These are phyloP conservation scores for Lasioglossum figueresi DNA, from an alignment of 2,888 invertebrate species.

Conservation along the genomic window DNA sequence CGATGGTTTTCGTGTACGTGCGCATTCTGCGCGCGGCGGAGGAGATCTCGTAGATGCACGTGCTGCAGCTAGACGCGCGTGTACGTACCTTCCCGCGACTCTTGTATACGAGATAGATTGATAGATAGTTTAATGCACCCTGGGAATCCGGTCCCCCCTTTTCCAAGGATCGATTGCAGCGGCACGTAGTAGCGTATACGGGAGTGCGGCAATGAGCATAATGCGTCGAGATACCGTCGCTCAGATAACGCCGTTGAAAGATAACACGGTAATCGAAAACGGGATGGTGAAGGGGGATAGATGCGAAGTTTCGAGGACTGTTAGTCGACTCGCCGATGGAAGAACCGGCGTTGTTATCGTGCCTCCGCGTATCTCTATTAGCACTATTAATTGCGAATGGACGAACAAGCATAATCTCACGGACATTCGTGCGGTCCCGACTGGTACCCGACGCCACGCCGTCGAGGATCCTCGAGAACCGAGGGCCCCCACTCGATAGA, in stretches of 20 bases:
- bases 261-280: slow-evolving; percentile 57
- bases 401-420: background rate
- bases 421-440: background rate
- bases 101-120: slow-evolving; percentile 69
- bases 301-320: slow-evolving; percentile 9
- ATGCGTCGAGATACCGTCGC: slow-evolving; percentile 52
- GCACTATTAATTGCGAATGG: slow-evolving; percentile 20
- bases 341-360: slow-evolving; percentile 9
- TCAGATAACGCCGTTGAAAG: slow-evolving; percentile 47
- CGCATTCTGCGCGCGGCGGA: slow-evolving; percentile 30
- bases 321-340: slow-evolving; percentile 9
- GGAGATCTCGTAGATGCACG: slow-evolving; percentile 58
- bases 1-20: slow-evolving; percentile 24
- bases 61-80: slow-evolving; percentile 52
- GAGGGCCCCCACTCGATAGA: background rate
- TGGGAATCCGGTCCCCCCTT: slow-evolving; percentile 60
- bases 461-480: background rate
- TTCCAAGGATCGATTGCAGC: slow-evolving; percentile 51
- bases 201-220: slow-evolving; percentile 55
- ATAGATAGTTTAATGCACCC: slow-evolving; percentile 73
- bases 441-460: background rate
- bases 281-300: slow-evolving; percentile 3
- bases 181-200: slow-evolving; percentile 44
- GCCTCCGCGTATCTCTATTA: background rate
- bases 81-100: slow-evolving; percentile 41